phyloP scores from a whole-genome alignment of 1,140 invertebrate species.

The Heterodera carotae region DNA sequence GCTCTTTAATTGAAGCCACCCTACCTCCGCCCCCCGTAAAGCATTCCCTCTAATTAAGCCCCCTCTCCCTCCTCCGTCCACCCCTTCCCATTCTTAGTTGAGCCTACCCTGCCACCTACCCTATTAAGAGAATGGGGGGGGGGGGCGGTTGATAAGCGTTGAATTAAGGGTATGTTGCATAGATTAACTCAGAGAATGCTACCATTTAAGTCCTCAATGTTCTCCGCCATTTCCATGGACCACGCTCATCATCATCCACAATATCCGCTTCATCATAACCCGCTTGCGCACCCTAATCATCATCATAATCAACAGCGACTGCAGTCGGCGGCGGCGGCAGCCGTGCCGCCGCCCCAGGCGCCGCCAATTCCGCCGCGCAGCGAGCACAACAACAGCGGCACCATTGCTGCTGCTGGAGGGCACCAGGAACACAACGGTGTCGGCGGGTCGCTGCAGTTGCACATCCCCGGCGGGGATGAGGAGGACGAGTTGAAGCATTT shows the following conservation, averaged over 20 bases:
- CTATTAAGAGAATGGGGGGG: too few species aligned
- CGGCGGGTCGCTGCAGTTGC: too few species aligned
- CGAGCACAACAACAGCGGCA: background rate
- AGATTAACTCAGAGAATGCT: too few species aligned
- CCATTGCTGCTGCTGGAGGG: too few species aligned
- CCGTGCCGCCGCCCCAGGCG: too few species aligned
- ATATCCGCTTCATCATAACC: background rate
- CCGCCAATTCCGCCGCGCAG: background rate
- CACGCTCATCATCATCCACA: constrained; percentile 2
- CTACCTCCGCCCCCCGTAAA: too few species aligned
- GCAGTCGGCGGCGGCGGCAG: background rate
- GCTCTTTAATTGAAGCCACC: too few species aligned
- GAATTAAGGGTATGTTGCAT: too few species aligned
- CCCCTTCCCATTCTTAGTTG: too few species aligned
- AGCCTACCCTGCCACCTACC: too few species aligned
- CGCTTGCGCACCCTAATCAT: background rate
- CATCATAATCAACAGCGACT: background rate
- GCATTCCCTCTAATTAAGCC: too few species aligned
- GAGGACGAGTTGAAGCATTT: constrained; percentile 22
- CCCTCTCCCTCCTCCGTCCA: too few species aligned
- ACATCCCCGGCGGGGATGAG: background rate
- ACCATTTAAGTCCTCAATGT: background rate
- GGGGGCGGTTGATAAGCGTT: constrained; percentile 9
- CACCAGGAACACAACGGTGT: background rate
- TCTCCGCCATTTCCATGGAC: constrained; percentile 9